Conservation (phyloP, 2,113 vertebrate genomes). For the Sorex araneus region DNA sequence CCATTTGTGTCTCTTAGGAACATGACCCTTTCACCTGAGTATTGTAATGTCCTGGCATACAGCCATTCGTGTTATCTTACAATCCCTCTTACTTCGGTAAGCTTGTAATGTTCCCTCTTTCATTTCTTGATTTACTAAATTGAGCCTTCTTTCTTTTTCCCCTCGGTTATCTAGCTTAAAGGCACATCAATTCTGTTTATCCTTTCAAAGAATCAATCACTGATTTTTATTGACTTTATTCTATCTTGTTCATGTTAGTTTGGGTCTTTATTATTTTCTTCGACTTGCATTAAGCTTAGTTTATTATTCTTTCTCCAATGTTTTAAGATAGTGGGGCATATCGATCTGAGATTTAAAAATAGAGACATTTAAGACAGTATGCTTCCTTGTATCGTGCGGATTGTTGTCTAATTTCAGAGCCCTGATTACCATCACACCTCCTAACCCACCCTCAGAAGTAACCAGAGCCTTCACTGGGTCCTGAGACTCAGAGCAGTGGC, state of each 20-base stretch:
- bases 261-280: conserved; percentile 1
- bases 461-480: neutral
- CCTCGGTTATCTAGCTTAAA: conserved; percentile 3
- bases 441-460: neutral
- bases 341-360: neutral
- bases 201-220: neutral
- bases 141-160: conserved; percentile 5
- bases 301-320: neutral
- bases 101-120: neutral
- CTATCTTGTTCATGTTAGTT: conserved; percentile 5
- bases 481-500: neutral
- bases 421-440: neutral
- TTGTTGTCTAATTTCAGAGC: neutral
- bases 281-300: neutral
- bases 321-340: neutral
- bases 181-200: conserved; percentile 12
- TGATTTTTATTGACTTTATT: conserved; percentile 3
- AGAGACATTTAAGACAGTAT: neutral
- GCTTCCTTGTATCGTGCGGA: neutral
- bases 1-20: conserved; percentile 28
- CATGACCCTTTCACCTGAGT: neutral
- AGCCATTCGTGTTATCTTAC: neutral
- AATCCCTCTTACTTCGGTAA: neutral
- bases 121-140: neutral
- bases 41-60: neutral